Conservation (phyloP, 2,888 invertebrate genomes). For the Spilarctia lutea region DNA sequence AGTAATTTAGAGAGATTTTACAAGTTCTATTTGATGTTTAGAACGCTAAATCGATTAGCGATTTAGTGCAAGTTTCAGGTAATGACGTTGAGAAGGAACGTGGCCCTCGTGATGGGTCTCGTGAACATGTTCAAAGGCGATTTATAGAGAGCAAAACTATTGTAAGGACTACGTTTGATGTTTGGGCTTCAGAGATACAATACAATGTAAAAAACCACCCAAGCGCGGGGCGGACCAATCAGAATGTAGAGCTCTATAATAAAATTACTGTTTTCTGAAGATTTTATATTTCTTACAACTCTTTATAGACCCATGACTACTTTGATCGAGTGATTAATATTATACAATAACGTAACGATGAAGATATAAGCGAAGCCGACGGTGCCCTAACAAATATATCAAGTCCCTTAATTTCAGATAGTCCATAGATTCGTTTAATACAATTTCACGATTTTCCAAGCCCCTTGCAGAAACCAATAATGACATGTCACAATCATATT, state of each 20-base stretch:
- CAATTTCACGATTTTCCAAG: neutral
- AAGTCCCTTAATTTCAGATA: neutral
- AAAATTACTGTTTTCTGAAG: neutral
- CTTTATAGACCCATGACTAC: too few species aligned
- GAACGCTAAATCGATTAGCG: too few species aligned
- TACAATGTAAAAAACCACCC: too few species aligned
- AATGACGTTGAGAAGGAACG: neutral
- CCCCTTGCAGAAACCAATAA: neutral
- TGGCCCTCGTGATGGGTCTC: too few species aligned
- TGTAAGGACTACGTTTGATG: neutral
- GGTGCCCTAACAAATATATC: neutral
- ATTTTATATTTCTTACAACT: neutral
- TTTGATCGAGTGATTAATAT: neutral
- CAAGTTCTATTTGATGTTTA: too few species aligned
- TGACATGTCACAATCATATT: neutral
- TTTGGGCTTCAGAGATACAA: too few species aligned
- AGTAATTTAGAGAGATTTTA: too few species aligned
- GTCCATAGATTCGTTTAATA: neutral
- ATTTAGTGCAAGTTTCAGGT: too few species aligned
- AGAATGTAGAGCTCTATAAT: neutral
- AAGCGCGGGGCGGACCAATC: neutral
- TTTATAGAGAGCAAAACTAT: neutral
- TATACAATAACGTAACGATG: neutral
- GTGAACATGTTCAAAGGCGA: neutral
- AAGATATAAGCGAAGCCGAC: neutral